Conservation (phyloP, 1,140 invertebrate species). For the Aphaenogaster floridana region DNA sequence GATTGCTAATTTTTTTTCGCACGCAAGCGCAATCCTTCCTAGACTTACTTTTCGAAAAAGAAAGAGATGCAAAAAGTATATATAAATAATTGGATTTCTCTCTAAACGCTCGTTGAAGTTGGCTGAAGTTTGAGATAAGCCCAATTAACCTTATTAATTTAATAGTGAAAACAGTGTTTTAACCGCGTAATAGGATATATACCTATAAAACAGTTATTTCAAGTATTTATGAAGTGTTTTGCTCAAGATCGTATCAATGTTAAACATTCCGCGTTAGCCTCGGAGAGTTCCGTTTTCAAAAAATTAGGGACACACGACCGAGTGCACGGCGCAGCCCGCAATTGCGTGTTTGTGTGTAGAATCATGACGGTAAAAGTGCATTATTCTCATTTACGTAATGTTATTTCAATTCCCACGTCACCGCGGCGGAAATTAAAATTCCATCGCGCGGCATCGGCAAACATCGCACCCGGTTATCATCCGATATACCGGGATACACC, state of each 20-base stretch:
- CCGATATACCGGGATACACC: constrained; percentile 46
- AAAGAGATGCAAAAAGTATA: background rate
- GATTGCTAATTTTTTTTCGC: background rate
- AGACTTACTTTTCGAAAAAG: too few relatives aligned
- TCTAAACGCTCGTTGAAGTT: background rate
- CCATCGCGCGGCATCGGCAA: constrained; percentile 49
- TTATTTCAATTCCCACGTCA: constrained; percentile 60
- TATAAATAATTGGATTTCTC: background rate
- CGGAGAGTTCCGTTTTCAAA: constrained; percentile 35
- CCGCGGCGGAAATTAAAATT: constrained; percentile 59
- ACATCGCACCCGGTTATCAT: constrained; percentile 51
- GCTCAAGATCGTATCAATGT: constrained; percentile 30
- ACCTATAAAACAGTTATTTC: background rate
- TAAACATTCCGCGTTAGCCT: background rate
- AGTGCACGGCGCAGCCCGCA: background rate
- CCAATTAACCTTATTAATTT: constrained; percentile 2
- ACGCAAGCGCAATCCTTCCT: background rate
- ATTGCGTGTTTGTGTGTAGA: background rate
- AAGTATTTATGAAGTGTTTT: constrained; percentile 36
- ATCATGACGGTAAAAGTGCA: constrained; percentile 26
- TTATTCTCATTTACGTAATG: constrained; percentile 46
- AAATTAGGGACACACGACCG: constrained; percentile 13
- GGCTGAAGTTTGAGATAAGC: background rate
- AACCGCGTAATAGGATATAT: background rate
- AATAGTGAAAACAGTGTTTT: background rate